Percentiles rank a stretch among this genome's conserved stretches.
phyloP scores from a whole-genome alignment of 2,797 vertebrate genomes.

The Poliocrania exsul region DNA sequence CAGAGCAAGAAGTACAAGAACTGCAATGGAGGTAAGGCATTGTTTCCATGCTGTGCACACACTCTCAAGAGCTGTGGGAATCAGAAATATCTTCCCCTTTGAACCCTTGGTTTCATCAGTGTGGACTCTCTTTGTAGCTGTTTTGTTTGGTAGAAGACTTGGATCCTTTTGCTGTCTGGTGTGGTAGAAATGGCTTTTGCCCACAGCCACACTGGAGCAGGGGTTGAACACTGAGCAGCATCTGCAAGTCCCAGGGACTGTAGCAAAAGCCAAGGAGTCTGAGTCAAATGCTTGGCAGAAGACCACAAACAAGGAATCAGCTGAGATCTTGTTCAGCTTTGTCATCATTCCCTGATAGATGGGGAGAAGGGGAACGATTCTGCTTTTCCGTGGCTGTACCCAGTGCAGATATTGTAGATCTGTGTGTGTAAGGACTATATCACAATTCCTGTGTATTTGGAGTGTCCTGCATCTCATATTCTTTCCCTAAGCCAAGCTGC shows the following conservation, averaged over 20 bases:
- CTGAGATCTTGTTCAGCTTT: background rate
- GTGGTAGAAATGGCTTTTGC: background rate
- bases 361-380: background rate
- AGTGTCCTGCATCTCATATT: background rate
- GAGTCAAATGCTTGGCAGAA: background rate
- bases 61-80: background rate
- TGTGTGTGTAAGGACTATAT: background rate
- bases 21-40: slow-evolving; percentile 82
- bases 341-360: background rate
- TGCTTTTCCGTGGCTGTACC: background rate
- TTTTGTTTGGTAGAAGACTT: background rate
- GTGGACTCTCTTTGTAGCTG: background rate
- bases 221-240: background rate
- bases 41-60: accelerated
- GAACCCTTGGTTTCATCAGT: background rate
- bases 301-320: background rate
- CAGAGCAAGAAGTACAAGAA: slow-evolving; percentile 89
- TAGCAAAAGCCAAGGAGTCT: background rate
- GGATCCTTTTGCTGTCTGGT: background rate
- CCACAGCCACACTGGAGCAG: background rate
- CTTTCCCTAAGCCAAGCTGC: background rate
- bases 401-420: background rate
- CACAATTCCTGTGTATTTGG: background rate
- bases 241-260: background rate
- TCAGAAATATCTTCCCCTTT: background rate